Evolutionary conservation across 2,113 vertebrate species (phyloP).

Genomic region (Bambusicola thoracicus): DNA sequence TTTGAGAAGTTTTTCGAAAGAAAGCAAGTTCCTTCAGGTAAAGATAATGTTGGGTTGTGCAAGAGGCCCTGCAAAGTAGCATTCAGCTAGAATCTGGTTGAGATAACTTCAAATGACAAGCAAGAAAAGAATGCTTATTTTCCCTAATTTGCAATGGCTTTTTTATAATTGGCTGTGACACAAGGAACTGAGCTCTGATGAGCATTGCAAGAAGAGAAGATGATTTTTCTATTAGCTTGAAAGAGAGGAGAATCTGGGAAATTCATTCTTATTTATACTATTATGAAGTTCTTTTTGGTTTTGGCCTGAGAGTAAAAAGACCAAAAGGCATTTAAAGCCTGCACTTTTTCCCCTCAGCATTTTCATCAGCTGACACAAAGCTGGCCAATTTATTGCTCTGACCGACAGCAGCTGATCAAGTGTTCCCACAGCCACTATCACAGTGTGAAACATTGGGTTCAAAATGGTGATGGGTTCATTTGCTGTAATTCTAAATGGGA

Average conservation of each 20-base stretch:
- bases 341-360: slow-evolving; percentile 45
- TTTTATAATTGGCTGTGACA: slow-evolving; percentile 38
- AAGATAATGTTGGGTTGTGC: background rate
- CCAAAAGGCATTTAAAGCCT: slow-evolving; percentile 46
- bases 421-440: slow-evolving; percentile 65
- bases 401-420: slow-evolving; percentile 71
- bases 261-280: slow-evolving; percentile 54
- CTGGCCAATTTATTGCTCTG: slow-evolving; percentile 68
- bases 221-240: slow-evolving; percentile 60
- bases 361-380: slow-evolving; percentile 64
- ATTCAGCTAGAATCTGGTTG: background rate
- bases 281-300: background rate
- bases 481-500: slow-evolving; percentile 68
- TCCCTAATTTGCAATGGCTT: slow-evolving; percentile 49
- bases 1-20: background rate
- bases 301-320: slow-evolving; percentile 3
- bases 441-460: slow-evolving; percentile 68
- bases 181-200: slow-evolving; percentile 50
- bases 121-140: slow-evolving; percentile 51
- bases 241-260: slow-evolving; percentile 8
- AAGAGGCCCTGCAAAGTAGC: background rate
- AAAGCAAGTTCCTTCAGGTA: slow-evolving; percentile 17
- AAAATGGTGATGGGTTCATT: slow-evolving; percentile 72
- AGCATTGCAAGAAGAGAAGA: slow-evolving; percentile 38
- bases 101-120: slow-evolving; percentile 35